phyloP scores from a whole-genome alignment of 2,888 invertebrate genomes.

The Prionchulus punctatus region DNA sequence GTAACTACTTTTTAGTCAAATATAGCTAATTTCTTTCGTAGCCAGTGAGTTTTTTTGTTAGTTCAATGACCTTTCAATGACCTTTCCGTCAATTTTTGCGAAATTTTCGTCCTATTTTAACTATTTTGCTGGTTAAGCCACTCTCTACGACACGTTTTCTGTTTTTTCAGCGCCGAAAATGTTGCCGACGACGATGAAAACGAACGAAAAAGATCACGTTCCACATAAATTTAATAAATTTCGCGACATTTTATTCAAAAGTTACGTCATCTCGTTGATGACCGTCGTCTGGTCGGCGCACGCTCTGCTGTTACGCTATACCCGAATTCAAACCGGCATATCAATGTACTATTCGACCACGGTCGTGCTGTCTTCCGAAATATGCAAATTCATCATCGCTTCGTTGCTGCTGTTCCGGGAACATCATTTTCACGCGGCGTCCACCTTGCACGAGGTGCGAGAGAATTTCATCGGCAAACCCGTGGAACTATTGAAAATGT shows the following conservation, averaged over 20 bases:
- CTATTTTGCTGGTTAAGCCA: no score
- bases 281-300: conserved; percentile 30
- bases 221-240: neutral
- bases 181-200: no score
- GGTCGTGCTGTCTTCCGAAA: conserved; percentile 27
- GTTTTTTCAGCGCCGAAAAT: no score
- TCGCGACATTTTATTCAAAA: conserved; percentile 15
- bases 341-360: conserved; percentile 23
- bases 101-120: no score
- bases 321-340: conserved; percentile 25
- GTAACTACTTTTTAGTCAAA: no score
- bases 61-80: no score
- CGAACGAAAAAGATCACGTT: neutral
- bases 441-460: neutral
- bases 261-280: conserved; percentile 27
- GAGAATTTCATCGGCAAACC: conserved; percentile 24
- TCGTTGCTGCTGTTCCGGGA: conserved; percentile 4
- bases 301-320: conserved; percentile 27
- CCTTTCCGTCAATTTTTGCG: no score
- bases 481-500: conserved; percentile 28
- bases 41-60: no score
- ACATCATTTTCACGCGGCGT: neutral
- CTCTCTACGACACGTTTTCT: no score
- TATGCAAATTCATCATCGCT: conserved; percentile 23
- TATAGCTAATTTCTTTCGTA: no score